phyloP scores from a whole-genome alignment of 2,888 invertebrate genomes.

The Ochropleura leucogaster region DNA sequence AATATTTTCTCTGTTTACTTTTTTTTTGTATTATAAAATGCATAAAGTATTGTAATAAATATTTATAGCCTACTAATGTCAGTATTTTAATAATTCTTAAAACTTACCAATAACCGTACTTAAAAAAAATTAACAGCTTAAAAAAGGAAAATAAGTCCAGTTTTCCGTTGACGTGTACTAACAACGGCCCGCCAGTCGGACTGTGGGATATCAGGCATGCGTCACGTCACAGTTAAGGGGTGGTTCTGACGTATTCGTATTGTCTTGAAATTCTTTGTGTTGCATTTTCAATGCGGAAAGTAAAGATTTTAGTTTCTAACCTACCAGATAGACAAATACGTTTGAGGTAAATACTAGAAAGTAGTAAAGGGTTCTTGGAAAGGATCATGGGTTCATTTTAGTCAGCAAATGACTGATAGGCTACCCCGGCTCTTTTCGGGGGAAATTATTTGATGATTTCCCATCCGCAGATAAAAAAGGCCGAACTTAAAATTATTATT shows the following conservation, averaged over 20 bases:
- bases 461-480: too few species aligned
- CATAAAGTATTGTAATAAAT: background rate
- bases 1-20: background rate
- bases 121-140: background rate
- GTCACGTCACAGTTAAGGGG: constrained; percentile 52
- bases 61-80: background rate
- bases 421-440: too few species aligned
- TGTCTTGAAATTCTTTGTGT: background rate
- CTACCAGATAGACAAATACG: too few species aligned
- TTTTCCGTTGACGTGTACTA: constrained; percentile 66
- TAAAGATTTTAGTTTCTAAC: background rate
- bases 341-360: background rate
- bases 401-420: too few species aligned
- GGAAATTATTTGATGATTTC: too few species aligned
- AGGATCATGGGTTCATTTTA: too few species aligned
- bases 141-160: constrained; percentile 24
- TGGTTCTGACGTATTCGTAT: constrained; percentile 32
- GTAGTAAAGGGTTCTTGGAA: too few species aligned
- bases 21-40: background rate
- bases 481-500: too few species aligned
- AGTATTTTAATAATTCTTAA: background rate
- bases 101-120: background rate
- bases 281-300: background rate
- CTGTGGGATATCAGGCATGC: constrained; percentile 61
- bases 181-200: constrained; percentile 59